Evolutionary conservation across 2,797 vertebrate species (phyloP).

Genomic region (Platyrinchus mystaceus): DNA sequence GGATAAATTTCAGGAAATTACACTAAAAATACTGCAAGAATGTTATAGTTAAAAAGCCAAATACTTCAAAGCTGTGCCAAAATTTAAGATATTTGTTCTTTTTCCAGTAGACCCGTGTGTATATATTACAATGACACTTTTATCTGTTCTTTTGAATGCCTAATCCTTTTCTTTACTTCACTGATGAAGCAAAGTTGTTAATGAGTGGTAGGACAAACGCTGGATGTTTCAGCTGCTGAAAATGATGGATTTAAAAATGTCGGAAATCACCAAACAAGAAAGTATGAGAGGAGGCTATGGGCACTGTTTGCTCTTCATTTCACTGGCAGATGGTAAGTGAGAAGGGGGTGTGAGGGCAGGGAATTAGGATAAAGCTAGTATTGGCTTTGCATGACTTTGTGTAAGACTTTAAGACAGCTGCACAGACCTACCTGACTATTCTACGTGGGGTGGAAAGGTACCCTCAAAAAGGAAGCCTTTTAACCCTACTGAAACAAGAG

Average conservation of each 20-base stretch:
- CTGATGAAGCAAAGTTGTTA: not conserved
- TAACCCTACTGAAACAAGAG: not conserved
- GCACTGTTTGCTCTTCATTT: not conserved
- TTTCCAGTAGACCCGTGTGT: not conserved
- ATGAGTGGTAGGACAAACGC: not conserved
- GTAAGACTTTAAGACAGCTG: not conserved
- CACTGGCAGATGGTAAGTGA: not conserved
- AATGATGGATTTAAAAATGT: not conserved
- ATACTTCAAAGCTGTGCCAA: not conserved
- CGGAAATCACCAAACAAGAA: not conserved
- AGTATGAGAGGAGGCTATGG: not conserved
- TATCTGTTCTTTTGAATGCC: not conserved
- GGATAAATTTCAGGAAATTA: not conserved
- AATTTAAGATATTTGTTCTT: not conserved
- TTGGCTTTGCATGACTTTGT: not conserved
- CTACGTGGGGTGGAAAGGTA: not conserved
- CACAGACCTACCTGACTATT: not conserved
- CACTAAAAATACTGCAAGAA: not conserved
- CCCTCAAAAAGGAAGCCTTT: not conserved
- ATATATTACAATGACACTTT: not conserved
- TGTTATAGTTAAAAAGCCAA: not conserved
- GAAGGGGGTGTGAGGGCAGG: not conserved
- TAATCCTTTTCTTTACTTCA: not conserved
- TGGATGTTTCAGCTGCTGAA: not conserved
- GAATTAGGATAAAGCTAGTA: not conserved